A percentile compares a stretch with the other conserved stretches of the same genome.
These are phyloP conservation scores for Drosophila navojoa DNA, from an alignment of 1,140 invertebrate genomes.

Conservation along the genomic window DNA sequence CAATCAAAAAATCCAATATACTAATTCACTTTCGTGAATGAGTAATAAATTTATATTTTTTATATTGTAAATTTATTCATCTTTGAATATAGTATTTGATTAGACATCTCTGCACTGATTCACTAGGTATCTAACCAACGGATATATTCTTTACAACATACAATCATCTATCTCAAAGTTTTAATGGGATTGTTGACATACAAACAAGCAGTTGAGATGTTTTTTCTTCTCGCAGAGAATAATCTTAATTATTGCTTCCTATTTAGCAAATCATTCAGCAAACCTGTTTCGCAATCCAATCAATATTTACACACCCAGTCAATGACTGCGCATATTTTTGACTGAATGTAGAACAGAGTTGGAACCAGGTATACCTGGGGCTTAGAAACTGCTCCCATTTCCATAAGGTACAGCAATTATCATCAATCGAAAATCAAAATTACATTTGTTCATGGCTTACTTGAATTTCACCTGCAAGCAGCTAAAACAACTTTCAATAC, in stretches of 20 bases:
- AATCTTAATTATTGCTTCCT: constrained; percentile 35
- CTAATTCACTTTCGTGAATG: no score
- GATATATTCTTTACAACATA: neutral
- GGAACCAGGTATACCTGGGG: constrained; percentile 44
- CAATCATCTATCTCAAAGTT: neutral
- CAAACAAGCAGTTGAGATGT: constrained; percentile 15
- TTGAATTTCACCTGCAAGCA: constrained; percentile 32
- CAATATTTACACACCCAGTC: constrained; percentile 24
- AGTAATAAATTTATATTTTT: no score
- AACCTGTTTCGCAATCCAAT: constrained; percentile 37
- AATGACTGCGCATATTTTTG: constrained; percentile 28
- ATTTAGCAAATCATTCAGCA: constrained; percentile 36
- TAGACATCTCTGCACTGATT: neutral
- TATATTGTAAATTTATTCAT: no score
- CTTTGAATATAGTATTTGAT: no score
- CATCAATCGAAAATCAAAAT: neutral
- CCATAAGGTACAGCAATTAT: neutral
- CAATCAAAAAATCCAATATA: no score
- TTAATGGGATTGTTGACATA: constrained; percentile 43
- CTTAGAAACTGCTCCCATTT: constrained; percentile 53
- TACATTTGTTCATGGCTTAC: constrained; percentile 19
- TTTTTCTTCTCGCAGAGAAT: constrained; percentile 6
- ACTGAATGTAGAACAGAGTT: constrained; percentile 12
- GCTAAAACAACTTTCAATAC: constrained; percentile 39
- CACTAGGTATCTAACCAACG: neutral